phyloP scores from a whole-genome alignment of 1,140 invertebrate genomes.

The Drosophila grimshawi region DNA sequence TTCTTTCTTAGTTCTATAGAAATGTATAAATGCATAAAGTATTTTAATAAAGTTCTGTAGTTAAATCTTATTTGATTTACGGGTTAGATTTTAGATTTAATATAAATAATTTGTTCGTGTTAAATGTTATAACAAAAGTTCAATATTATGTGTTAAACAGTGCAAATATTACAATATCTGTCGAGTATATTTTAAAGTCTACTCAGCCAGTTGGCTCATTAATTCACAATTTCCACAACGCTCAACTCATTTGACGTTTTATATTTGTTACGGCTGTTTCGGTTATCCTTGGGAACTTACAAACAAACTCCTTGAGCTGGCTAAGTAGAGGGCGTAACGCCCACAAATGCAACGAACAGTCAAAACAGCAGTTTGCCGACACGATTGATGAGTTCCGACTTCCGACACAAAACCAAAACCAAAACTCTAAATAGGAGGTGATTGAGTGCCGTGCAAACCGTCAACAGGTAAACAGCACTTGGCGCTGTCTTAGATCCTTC shows the following conservation, averaged over 20 bases:
- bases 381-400: constrained; percentile 81
- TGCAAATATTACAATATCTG: neutral
- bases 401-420: constrained; percentile 48
- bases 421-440: constrained; percentile 54
- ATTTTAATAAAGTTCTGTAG: no score
- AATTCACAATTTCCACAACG: constrained; percentile 37
- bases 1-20: no score
- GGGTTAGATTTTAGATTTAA: no score
- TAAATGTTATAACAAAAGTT: no score
- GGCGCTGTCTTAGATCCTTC: constrained; percentile 54
- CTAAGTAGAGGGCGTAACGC: constrained; percentile 55
- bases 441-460: constrained; percentile 67
- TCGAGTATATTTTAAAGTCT: neutral
- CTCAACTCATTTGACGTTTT: constrained; percentile 4
- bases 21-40: no score
- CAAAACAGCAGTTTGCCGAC: constrained; percentile 62
- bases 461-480: constrained; percentile 69
- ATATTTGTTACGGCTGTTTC: neutral
- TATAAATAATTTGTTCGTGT: no score
- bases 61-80: no score
- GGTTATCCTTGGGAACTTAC: constrained; percentile 43
- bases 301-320: constrained; percentile 2
- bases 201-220: constrained; percentile 14
- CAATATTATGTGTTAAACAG: no score
- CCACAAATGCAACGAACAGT: constrained; percentile 43